A percentile compares a stretch with the other conserved stretches of the same genome.
Conservation (phyloP, 2,113 vertebrate genomes). For the Dascyllus trimaculatus region DNA sequence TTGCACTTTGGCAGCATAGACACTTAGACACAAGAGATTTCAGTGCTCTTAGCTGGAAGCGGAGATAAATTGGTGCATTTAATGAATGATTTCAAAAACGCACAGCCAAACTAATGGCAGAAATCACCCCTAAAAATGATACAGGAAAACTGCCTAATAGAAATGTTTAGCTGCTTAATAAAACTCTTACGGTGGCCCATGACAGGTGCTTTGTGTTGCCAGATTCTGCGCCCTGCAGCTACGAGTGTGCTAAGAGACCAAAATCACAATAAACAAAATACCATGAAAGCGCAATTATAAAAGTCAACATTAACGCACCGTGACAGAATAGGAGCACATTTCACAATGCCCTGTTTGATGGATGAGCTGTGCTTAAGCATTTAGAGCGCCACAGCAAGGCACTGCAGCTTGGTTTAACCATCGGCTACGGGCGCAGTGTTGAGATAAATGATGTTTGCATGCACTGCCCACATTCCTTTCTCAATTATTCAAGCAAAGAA, state of each 20-base stretch:
- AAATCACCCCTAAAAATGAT: constrained; percentile 20
- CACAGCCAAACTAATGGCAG: constrained; percentile 59
- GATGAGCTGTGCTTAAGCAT: constrained; percentile 44
- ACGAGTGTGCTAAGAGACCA: constrained; percentile 44
- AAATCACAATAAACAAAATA: constrained; percentile 64
- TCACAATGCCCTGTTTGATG: constrained; percentile 54
- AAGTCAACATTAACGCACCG: constrained; percentile 40
- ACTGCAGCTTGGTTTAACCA: constrained; percentile 17
- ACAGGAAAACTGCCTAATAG: background rate
- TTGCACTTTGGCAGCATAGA: constrained; percentile 55
- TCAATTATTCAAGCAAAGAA: background rate
- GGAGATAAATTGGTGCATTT: constrained; percentile 25
- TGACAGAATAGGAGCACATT: constrained; percentile 60
- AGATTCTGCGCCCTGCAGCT: constrained; percentile 62
- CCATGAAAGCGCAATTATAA: constrained; percentile 54
- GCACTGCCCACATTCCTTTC: no score
- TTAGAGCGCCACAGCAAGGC: constrained; percentile 35
- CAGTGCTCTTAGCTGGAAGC: constrained; percentile 10
- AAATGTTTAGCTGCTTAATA: constrained; percentile 30
- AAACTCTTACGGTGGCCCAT: constrained; percentile 53
- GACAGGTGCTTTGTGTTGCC: constrained; percentile 61
- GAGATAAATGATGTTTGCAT: background rate
- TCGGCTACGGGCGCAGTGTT: background rate
- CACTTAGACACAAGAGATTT: constrained; percentile 45
- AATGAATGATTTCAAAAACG: constrained; percentile 34